A percentile compares a stretch with the other conserved stretches of the same genome.
These are phyloP conservation scores for Muscicapa comitata DNA, from an alignment of 2,797 vertebrate genomes.

Conservation along the genomic window DNA sequence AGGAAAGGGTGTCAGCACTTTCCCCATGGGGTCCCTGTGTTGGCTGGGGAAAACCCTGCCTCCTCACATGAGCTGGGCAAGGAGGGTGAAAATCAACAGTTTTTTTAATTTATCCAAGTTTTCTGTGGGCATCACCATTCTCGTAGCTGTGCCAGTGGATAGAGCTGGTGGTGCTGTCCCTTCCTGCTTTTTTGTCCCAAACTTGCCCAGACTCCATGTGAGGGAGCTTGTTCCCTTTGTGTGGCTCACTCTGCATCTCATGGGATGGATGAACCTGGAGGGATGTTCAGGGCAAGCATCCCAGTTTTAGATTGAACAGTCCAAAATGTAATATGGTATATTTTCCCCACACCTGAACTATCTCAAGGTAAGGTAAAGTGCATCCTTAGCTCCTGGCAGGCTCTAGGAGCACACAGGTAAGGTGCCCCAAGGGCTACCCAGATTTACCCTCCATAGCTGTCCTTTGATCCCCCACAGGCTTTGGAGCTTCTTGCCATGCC, in stretches of 20 bases:
- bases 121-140: fast-evolving
- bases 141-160: background rate
- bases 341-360: background rate
- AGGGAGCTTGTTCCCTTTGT: background rate
- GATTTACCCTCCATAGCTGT: background rate
- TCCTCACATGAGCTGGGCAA: fast-evolving
- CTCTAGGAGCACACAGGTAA: fast-evolving
- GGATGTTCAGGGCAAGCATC: background rate
- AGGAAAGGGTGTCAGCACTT: fast-evolving
- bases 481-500: fast-evolving
- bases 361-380: background rate
- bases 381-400: background rate
- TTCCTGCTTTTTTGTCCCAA: background rate
- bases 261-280: background rate
- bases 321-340: background rate
- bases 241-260: fast-evolving
- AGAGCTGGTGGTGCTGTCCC: background rate
- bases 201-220: fast-evolving
- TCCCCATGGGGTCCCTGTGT: fast-evolving
- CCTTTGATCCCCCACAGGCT: background rate
- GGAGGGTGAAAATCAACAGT: background rate
- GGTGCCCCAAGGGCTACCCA: background rate
- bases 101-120: background rate
- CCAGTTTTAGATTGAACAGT: background rate
- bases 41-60: background rate